A percentile compares a stretch with the other conserved stretches of the same genome.
Evolutionary conservation across 2,797 vertebrate species (phyloP).

Genomic region (Crenuchus spilurus): DNA sequence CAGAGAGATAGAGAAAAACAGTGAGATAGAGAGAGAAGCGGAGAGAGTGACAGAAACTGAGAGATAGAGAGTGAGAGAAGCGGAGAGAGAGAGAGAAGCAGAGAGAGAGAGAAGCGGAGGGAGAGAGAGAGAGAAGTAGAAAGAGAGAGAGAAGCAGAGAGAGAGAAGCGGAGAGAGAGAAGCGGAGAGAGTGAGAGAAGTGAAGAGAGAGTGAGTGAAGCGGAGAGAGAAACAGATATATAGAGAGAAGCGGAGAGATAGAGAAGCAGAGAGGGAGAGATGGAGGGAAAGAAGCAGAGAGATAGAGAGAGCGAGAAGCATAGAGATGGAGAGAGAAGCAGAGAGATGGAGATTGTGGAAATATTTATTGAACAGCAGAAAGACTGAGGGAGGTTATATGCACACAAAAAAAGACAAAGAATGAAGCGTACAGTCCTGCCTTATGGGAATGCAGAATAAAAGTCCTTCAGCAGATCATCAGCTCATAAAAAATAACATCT

Average conservation of each 20-base stretch:
- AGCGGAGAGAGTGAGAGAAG: background rate
- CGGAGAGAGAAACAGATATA: background rate
- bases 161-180: no score
- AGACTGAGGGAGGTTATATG: background rate
- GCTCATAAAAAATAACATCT: background rate
- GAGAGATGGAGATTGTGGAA: background rate
- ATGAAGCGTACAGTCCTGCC: background rate
- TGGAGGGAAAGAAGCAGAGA: no score
- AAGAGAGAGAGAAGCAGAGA: no score
- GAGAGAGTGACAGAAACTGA: no score
- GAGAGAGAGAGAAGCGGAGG: background rate
- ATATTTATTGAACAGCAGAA: constrained; percentile 3
- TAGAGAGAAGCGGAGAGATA: background rate
- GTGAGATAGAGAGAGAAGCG: background rate
- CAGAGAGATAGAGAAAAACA: background rate
- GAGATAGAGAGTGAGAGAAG: no score
- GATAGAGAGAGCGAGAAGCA: background rate
- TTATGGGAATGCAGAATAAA: background rate
- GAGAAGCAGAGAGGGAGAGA: no score
- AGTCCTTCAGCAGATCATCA: background rate
- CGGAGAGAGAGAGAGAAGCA: background rate
- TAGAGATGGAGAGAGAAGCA: background rate
- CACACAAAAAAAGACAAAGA: background rate
- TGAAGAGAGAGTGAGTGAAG: background rate
- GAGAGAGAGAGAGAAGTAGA: background rate